phyloP scores from a whole-genome alignment of 2,888 invertebrate species.

The Strigamia transsilvanica region DNA sequence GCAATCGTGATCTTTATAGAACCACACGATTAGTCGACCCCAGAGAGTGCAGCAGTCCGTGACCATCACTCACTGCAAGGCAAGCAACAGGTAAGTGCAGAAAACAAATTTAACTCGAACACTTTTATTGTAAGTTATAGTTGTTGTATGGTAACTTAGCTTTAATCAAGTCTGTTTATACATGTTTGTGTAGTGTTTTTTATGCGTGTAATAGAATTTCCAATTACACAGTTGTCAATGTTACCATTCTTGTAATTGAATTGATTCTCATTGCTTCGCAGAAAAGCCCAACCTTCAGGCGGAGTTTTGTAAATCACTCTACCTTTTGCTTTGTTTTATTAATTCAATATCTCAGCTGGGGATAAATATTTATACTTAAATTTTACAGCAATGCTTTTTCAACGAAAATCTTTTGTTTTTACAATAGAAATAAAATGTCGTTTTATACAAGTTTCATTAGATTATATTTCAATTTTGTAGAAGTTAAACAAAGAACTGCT shows the following conservation, averaged over 20 bases:
- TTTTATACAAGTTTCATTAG: too few relatives aligned
- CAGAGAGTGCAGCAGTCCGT: conserved; percentile 12
- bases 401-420: too few relatives aligned
- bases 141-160: background rate
- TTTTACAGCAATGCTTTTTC: too few relatives aligned
- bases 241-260: background rate
- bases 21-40: conserved; percentile 33
- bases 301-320: background rate
- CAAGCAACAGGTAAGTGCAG: conserved; percentile 9
- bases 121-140: background rate
- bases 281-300: background rate
- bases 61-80: background rate
- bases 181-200: background rate
- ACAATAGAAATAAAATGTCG: too few relatives aligned
- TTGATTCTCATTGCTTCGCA: background rate
- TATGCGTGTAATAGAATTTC: background rate
- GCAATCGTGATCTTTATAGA: conserved; percentile 27
- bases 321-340: background rate
- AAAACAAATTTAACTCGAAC: background rate
- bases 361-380: too few relatives aligned
- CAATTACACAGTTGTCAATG: background rate
- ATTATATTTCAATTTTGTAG: too few relatives aligned
- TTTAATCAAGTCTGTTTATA: background rate
- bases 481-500: too few relatives aligned
- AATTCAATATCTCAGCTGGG: background rate